Evolutionary conservation across 2,113 vertebrate species (phyloP).

Genomic region (Eleginops maclovinus): DNA sequence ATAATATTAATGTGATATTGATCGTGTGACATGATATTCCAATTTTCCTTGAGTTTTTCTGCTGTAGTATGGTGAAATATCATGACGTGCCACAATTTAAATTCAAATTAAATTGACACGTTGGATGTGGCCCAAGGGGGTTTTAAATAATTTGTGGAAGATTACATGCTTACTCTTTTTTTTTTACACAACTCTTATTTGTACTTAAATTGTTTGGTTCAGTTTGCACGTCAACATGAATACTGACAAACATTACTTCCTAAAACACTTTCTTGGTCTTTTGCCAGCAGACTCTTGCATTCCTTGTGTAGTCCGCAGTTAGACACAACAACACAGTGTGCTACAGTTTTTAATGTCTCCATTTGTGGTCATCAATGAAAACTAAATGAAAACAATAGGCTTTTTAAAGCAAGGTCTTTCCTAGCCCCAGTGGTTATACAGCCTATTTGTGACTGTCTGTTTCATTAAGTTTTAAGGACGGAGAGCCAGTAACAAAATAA

Average conservation of each 20-base stretch:
- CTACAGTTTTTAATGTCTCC: conserved; percentile 42
- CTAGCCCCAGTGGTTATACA: conserved; percentile 55
- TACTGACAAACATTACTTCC: conserved; percentile 7
- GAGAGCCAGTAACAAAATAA: conserved; percentile 68
- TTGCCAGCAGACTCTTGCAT: conserved; percentile 32
- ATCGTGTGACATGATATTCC: conserved; percentile 11
- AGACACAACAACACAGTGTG: conserved; percentile 23
- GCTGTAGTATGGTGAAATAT: conserved; percentile 13
- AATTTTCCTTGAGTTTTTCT: conserved; percentile 17
- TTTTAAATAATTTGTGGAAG: conserved; percentile 13
- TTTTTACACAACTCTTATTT: conserved; percentile 10
- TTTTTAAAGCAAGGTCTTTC: conserved; percentile 56
- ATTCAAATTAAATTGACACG: conserved; percentile 23
- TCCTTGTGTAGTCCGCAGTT: conserved; percentile 22
- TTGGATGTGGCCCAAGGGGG: not conserved
- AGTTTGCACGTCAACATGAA: conserved; percentile 24
- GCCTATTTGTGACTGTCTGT: conserved; percentile 74
- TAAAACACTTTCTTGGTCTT: conserved; percentile 42
- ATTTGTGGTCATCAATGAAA: conserved; percentile 66
- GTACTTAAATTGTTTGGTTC: conserved; percentile 12
- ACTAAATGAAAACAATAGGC: conserved; percentile 58
- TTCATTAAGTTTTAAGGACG: conserved; percentile 73
- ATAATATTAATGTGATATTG: conserved; percentile 23
- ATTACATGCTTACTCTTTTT: conserved; percentile 24
- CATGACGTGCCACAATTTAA: conserved; percentile 14